Conservation (phyloP, 2,888 invertebrate genomes). For the Agriotes lineatus region DNA sequence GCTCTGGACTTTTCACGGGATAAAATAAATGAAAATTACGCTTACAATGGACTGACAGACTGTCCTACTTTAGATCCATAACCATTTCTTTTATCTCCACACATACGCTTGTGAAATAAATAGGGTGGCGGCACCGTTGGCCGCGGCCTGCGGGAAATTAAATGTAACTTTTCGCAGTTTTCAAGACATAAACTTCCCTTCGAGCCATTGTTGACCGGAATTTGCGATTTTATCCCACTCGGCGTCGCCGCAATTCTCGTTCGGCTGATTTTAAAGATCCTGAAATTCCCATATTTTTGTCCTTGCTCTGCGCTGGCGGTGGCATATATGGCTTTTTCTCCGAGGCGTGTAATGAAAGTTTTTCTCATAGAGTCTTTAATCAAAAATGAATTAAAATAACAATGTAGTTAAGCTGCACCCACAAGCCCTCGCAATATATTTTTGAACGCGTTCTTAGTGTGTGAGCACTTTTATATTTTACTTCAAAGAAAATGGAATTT, state of each 20-base stretch:
- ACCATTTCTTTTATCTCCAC: slow-evolving; percentile 32
- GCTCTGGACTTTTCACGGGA: slow-evolving; percentile 31
- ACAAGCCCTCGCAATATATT: no score
- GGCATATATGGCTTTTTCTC: no score
- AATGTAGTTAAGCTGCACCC: no score
- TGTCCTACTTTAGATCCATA: slow-evolving; percentile 34
- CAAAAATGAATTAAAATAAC: no score
- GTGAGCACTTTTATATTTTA: no score
- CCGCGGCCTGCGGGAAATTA: slow-evolving; percentile 29
- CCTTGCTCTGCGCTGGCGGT: no score
- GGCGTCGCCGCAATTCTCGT: neutral
- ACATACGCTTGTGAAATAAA: slow-evolving; percentile 22
- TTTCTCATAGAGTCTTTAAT: no score
- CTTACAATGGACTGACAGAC: slow-evolving; percentile 26
- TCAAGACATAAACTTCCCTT: slow-evolving; percentile 12
- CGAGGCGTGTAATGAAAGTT: no score
- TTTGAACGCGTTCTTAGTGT: no score
- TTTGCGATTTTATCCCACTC: neutral
- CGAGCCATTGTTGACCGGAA: slow-evolving; percentile 1
- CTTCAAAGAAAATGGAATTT: no score
- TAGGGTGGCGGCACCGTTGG: slow-evolving; percentile 19
- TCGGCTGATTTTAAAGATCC: neutral
- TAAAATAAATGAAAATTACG: slow-evolving; percentile 43
- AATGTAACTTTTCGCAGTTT: slow-evolving; percentile 28
- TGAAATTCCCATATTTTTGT: neutral